These are phyloP conservation scores for Xestia sexstrigata DNA, from an alignment of 2,888 invertebrate species.

Conservation along the genomic window DNA sequence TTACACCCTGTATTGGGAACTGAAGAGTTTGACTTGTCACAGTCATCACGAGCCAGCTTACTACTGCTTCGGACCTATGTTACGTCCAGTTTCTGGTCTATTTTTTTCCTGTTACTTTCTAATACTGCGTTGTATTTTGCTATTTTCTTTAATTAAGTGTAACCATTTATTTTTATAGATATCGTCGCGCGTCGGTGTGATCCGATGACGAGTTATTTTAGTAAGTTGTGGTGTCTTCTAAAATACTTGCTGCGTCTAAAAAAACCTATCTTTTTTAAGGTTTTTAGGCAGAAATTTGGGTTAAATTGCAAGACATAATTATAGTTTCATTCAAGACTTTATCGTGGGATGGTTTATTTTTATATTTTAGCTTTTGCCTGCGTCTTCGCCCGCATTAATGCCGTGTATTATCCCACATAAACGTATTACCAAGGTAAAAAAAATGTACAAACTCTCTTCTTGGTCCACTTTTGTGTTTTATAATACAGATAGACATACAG, in stretches of 20 bases:
- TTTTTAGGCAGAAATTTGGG: neutral
- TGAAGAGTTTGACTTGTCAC: neutral
- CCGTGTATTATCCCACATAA: neutral
- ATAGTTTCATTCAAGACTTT: neutral
- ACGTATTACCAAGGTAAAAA: no score
- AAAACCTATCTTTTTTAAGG: neutral
- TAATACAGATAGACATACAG: neutral
- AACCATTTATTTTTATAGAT: neutral
- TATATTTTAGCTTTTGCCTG: neutral
- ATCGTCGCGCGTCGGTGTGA: no score
- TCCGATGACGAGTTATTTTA: neutral
- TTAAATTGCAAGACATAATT: neutral
- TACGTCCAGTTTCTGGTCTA: neutral
- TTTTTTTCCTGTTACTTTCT: neutral
- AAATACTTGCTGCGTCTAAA: slow-evolving; percentile 9
- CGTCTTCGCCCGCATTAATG: neutral
- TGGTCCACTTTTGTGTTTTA: neutral
- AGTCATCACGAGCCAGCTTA: neutral
- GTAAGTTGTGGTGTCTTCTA: neutral
- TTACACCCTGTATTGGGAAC: neutral
- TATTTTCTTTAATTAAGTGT: neutral
- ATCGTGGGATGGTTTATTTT: neutral
- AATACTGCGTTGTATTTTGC: neutral
- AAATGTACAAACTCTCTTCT: no score
- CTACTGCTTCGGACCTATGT: neutral